Conservation (phyloP, 2,888 invertebrate species). For the Merodon equestris region DNA sequence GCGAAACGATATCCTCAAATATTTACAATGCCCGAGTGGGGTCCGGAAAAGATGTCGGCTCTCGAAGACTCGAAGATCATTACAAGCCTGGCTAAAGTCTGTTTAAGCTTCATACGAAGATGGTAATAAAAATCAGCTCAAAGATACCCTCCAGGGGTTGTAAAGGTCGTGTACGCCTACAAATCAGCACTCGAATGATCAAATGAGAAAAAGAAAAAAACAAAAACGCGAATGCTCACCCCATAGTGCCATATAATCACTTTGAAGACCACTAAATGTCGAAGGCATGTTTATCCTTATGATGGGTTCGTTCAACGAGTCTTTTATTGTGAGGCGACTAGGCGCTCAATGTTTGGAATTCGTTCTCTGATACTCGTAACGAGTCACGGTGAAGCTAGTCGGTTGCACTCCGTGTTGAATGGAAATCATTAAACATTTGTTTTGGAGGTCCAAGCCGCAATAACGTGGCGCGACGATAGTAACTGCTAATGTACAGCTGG, state of each 20-base stretch:
- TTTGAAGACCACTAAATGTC: slow-evolving; percentile 63
- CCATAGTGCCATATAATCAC: slow-evolving; percentile 66
- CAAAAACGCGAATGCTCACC: slow-evolving; percentile 46
- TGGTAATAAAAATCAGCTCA: slow-evolving; percentile 45
- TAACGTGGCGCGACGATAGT: too few relatives aligned
- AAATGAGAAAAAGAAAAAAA: slow-evolving; percentile 45
- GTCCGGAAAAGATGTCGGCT: too few relatives aligned
- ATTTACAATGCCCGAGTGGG: slow-evolving; percentile 48
- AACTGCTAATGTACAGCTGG: too few relatives aligned
- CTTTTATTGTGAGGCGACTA: slow-evolving; percentile 5
- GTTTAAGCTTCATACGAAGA: slow-evolving; percentile 32
- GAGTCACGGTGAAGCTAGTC: slow-evolving; percentile 30
- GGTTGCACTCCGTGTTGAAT: neutral
- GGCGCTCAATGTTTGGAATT: slow-evolving; percentile 8
- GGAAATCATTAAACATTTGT: neutral
- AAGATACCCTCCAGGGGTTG: slow-evolving; percentile 43
- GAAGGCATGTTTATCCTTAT: slow-evolving; percentile 32
- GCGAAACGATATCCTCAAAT: slow-evolving; percentile 66
- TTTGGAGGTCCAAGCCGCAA: neutral
- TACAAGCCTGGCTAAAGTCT: slow-evolving; percentile 1
- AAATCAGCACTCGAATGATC: slow-evolving; percentile 65
- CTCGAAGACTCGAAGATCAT: too few relatives aligned
- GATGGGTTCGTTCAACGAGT: slow-evolving; percentile 22
- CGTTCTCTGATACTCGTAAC: slow-evolving; percentile 43
- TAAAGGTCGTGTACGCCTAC: slow-evolving; percentile 52